Base-by-base conservation (phyloP, 2,888 invertebrate genomes). In the Pseudococcus viburni region DNA sequence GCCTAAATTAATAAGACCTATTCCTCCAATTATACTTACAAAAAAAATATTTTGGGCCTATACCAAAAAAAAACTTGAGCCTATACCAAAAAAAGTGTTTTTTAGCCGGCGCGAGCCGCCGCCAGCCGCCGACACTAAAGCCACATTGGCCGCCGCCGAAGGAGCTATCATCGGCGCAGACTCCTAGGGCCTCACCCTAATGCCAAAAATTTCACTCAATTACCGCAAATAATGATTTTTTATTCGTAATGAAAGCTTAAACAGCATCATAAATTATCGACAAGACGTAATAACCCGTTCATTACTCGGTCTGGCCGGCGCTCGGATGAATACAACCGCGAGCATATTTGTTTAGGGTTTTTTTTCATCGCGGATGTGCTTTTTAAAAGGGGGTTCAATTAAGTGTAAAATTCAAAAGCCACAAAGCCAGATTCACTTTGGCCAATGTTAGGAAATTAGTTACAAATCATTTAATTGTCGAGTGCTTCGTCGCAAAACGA, bases 321-420 rank as follows among this genome's bases (percentile, higher is more conserved):
- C 5, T 9, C 0, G 8, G 6, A 59, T 85, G 64, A 19, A 42
- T 64, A 11, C 22, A n/a, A 59, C 39, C 39, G 64, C 26, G n/a
- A 39, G 64, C 59, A 26, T 84, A 51, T 85, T 51, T 85, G 51
- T 85, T 85, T 64, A 8, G n/a, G 11, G 1, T 85, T 64, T 85
- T 85, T 85, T 59, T 59, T 64, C 39, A 22, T 42, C 39, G 64
- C n/a, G 33, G 48, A 33, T 15, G 26, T 33, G 39, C 85, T 64
- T 85, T 85, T 85, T 64, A 55, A 55, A 51, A 88, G 88, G 83
- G 88, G 59, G 88, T 88, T 88, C 88, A 83, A 88, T 88, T 88
- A 83, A 83, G 88, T 88, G 88, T 88, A 42, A 88, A 88, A 88
- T 88, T 88, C 85, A 55, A 85, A 85, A 59, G 39, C 85, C 85